Percentiles rank a stretch among this genome's conserved stretches.
Evolutionary conservation across 2,888 invertebrate species (phyloP).

Genomic region (Psococerastis gibbosa): DNA sequence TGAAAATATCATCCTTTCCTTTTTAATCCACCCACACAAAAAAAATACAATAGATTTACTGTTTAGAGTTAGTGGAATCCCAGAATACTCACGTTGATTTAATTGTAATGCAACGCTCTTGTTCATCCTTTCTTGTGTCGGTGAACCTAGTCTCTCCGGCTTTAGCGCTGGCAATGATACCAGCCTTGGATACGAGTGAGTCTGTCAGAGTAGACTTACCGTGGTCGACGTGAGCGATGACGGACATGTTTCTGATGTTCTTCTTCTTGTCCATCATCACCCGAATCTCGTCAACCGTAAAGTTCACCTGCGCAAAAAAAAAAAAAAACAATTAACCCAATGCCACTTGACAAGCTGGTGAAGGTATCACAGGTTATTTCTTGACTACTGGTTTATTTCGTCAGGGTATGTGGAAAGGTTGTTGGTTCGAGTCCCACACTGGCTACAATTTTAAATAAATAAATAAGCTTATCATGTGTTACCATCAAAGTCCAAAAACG

Average conservation of each 20-base stretch:
- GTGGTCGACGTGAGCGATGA: constrained; percentile 99
- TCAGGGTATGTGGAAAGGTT: too few relatives aligned
- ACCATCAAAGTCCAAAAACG: too few relatives aligned
- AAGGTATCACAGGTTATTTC: too few relatives aligned
- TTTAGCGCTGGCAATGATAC: constrained; percentile 96
- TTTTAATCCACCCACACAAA: too few relatives aligned
- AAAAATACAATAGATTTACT: too few relatives aligned
- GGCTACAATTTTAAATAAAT: too few relatives aligned
- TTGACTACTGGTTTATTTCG: too few relatives aligned
- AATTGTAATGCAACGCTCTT: constrained; percentile 99
- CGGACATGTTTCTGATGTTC: constrained; percentile 99
- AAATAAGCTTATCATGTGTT: too few relatives aligned
- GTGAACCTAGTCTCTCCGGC: constrained; percentile 99
- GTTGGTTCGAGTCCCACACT: too few relatives aligned
- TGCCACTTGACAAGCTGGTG: too few relatives aligned
- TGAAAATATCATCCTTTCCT: neutral
- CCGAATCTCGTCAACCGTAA: constrained; percentile 99
- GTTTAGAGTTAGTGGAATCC: too few relatives aligned
- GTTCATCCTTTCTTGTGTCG: constrained; percentile 98
- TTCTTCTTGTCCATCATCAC: constrained; percentile 99
- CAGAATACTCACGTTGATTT: constrained; percentile 81
- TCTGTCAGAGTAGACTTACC: constrained; percentile 99
- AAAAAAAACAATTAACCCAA: too few relatives aligned
- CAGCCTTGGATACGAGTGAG: constrained; percentile 98
- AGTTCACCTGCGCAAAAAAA: constrained; percentile 76